These are phyloP conservation scores for Apis laboriosa DNA, from an alignment of 1,140 invertebrate species.

Conservation along the genomic window DNA sequence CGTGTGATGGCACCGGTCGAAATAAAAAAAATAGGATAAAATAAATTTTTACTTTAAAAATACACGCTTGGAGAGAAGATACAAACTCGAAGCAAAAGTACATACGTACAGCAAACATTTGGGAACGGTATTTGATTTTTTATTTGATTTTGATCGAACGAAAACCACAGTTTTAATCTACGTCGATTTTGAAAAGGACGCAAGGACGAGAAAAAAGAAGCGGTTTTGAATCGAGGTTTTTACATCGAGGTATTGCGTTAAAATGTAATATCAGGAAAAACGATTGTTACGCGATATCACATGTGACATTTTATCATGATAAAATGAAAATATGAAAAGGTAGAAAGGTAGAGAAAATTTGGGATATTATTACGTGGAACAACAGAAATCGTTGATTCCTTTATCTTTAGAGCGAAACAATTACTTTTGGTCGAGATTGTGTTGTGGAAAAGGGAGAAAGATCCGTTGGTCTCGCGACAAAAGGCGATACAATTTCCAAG, in stretches of 20 bases:
- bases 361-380: no score
- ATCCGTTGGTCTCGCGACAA: not conserved
- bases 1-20: no score
- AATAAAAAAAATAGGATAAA: no score
- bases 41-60: no score
- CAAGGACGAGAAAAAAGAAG: not conserved
- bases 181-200: not conserved
- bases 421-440: not conserved
- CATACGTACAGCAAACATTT: not conserved
- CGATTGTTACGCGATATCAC: not conserved
- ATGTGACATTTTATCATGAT: not conserved
- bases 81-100: not conserved
- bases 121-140: not conserved
- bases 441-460: not conserved
- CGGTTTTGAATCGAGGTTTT: not conserved
- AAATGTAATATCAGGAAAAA: not conserved
- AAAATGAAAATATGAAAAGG: not conserved
- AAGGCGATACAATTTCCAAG: constrained; percentile 24
- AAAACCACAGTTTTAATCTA: not conserved
- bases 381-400: not conserved
- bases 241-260: not conserved
- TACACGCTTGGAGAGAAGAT: not conserved
- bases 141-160: not conserved
- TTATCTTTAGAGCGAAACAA: not conserved
- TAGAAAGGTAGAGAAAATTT: not conserved